Evolutionary conservation across 1,140 invertebrate species (phyloP).

Genomic region (Druon quercuslanigerum): DNA sequence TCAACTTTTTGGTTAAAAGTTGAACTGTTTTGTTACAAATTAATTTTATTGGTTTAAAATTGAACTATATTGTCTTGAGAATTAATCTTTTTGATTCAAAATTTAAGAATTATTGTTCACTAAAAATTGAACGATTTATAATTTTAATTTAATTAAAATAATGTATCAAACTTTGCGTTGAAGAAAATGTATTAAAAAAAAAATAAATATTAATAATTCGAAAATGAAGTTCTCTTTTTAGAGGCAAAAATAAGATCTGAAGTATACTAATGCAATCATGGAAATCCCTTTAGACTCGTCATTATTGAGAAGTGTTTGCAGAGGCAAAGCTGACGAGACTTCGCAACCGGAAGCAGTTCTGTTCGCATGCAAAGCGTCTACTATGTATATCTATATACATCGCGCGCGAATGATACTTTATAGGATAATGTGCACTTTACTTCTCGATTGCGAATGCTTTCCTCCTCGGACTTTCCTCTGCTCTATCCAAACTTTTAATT

Average conservation of each 20-base stretch:
- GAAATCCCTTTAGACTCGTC: conserved; percentile 5
- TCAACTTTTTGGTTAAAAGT: not conserved
- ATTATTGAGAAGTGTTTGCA: conserved; percentile 4
- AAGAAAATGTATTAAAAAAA: not conserved
- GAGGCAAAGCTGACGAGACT: not conserved
- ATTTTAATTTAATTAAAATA: not conserved
- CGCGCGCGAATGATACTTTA: conserved; percentile 2
- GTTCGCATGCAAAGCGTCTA: conserved; percentile 42
- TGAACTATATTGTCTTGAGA: no score
- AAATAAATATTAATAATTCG: not conserved
- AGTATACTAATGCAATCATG: conserved; percentile 16
- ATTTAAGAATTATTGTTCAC: no score
- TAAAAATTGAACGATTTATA: no score
- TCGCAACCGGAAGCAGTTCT: conserved; percentile 41
- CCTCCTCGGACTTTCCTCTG: not conserved
- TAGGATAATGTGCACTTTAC: conserved; percentile 30
- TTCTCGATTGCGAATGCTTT: conserved; percentile 32
- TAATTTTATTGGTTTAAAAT: no score
- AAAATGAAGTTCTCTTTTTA: not conserved
- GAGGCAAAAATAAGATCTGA: conserved; percentile 2
- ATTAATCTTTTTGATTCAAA: no score
- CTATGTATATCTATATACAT: conserved; percentile 14
- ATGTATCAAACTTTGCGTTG: not conserved
- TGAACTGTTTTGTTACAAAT: no score
- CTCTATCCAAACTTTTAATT: conserved; percentile 33